phyloP scores from a whole-genome alignment of 2,888 invertebrate genomes.

The Hemicrepidius hirtus region DNA sequence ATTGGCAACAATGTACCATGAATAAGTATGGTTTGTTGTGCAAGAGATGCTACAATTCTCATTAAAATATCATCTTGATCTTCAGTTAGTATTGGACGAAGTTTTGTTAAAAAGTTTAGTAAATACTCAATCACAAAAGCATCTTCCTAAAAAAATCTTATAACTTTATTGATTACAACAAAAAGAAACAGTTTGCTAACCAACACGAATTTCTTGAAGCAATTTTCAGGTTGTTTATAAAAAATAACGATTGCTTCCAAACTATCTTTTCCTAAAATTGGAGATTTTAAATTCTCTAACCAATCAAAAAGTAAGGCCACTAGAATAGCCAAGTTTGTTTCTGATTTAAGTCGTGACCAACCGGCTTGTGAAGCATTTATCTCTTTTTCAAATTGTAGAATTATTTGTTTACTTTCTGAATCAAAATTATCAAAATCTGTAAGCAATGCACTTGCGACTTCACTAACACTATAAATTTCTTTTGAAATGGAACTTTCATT shows the following conservation, averaged over 20 bases:
- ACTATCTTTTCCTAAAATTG: slow-evolving; percentile 80
- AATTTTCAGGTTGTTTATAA: slow-evolving; percentile 77
- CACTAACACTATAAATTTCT: slow-evolving; percentile 41
- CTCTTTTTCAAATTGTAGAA: slow-evolving; percentile 76
- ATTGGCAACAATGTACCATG: slow-evolving; percentile 71
- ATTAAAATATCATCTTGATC: slow-evolving; percentile 78
- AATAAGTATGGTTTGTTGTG: slow-evolving; percentile 78
- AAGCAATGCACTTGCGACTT: slow-evolving; percentile 74
- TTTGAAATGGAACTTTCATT: slow-evolving; percentile 55
- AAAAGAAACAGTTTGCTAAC: slow-evolving; percentile 66
- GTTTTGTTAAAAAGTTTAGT: slow-evolving; percentile 79
- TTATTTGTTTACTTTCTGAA: slow-evolving; percentile 73
- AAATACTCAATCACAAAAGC: slow-evolving; percentile 83
- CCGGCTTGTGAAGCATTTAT: slow-evolving; percentile 81
- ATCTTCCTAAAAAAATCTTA: slow-evolving; percentile 74
- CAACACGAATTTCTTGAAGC: slow-evolving; percentile 76
- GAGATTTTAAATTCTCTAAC: slow-evolving; percentile 83
- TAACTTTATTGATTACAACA: neutral
- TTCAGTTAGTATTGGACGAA: slow-evolving; percentile 78
- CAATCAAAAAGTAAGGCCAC: slow-evolving; percentile 83
- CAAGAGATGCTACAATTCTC: slow-evolving; percentile 79
- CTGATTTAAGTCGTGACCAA: slow-evolving; percentile 79
- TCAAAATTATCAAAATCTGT: slow-evolving; percentile 76
- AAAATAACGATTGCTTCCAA: slow-evolving; percentile 80
- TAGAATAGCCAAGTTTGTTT: slow-evolving; percentile 78